Percentiles rank a stretch among this genome's conserved stretches.
Evolutionary conservation across 1,140 invertebrate genomes (phyloP).

Genomic region (Chelonus insularis): DNA sequence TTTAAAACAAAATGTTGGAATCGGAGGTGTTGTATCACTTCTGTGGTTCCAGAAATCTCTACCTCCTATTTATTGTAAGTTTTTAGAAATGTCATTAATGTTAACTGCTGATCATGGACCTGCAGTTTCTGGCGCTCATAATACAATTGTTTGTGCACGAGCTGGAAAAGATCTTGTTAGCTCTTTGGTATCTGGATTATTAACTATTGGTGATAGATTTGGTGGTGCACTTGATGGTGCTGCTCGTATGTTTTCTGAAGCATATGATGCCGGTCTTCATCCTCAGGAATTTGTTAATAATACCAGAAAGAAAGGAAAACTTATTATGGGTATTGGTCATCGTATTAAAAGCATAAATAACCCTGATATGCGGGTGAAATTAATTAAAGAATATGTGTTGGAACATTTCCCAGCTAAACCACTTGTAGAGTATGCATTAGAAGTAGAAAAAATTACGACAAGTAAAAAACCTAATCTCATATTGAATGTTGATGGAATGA

Average conservation of each 20-base stretch:
- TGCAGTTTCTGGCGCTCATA: constrained; percentile 98
- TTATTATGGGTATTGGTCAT: constrained; percentile 99
- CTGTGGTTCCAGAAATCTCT: constrained; percentile 98
- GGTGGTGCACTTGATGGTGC: constrained; percentile 97
- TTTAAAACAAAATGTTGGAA: constrained; percentile 85
- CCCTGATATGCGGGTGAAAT: constrained; percentile 96
- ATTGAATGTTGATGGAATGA: constrained; percentile 97
- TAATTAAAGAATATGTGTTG: constrained; percentile 95
- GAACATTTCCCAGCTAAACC: constrained; percentile 92
- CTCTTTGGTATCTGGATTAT: constrained; percentile 90
- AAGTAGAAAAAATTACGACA: constrained; percentile 99
- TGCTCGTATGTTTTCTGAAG: constrained; percentile 94
- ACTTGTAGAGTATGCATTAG: constrained; percentile 90
- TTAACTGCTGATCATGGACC: constrained; percentile 99
- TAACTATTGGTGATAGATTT: constrained; percentile 99
- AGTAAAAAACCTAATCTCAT: constrained; percentile 99
- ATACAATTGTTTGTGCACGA: constrained; percentile 98
- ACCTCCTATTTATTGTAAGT: constrained; percentile 93
- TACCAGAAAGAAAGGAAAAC: constrained; percentile 94
- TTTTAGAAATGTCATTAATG: constrained; percentile 99
- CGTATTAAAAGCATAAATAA: constrained; percentile 99
- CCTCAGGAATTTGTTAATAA: constrained; percentile 99
- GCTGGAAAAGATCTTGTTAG: constrained; percentile 99
- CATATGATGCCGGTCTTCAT: constrained; percentile 89
- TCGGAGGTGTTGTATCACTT: constrained; percentile 95